These are phyloP conservation scores for Synanthedon formicaeformis DNA, from an alignment of 2,888 invertebrate species.

Conservation along the genomic window DNA sequence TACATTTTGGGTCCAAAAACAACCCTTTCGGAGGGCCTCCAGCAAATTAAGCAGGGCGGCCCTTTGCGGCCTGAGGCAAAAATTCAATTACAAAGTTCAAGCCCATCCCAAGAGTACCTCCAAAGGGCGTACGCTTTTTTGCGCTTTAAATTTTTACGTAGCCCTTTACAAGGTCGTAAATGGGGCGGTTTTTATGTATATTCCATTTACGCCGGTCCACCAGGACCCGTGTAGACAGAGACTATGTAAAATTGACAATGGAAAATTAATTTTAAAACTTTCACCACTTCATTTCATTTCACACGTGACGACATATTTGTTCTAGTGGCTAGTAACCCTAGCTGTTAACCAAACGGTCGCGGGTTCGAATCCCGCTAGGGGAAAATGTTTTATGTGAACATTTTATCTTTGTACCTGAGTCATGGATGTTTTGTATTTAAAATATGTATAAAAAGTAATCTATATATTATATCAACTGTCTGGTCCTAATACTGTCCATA, in stretches of 20 bases:
- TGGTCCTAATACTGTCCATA: no score
- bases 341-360: no score
- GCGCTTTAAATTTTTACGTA: conserved; percentile 63
- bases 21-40: conserved; percentile 52
- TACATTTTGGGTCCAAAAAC: conserved; percentile 14
- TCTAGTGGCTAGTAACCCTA: no score
- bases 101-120: conserved; percentile 61
- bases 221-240: conserved; percentile 14
- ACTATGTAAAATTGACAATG: conserved; percentile 2
- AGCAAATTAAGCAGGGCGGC: conserved; percentile 64
- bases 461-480: no score
- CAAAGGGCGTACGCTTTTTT: conserved; percentile 54
- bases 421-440: no score
- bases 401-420: no score
- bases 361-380: no score
- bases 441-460: no score
- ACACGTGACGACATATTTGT: no score
- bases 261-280: not conserved
- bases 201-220: conserved; percentile 55
- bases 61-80: conserved; percentile 68
- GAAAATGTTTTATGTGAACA: no score
- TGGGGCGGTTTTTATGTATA: conserved; percentile 62
- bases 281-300: no score
- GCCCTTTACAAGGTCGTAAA: conserved; percentile 67
- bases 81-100: conserved; percentile 69